Conservation (phyloP, 1,140 invertebrate species). For the Oppia nitens region DNA sequence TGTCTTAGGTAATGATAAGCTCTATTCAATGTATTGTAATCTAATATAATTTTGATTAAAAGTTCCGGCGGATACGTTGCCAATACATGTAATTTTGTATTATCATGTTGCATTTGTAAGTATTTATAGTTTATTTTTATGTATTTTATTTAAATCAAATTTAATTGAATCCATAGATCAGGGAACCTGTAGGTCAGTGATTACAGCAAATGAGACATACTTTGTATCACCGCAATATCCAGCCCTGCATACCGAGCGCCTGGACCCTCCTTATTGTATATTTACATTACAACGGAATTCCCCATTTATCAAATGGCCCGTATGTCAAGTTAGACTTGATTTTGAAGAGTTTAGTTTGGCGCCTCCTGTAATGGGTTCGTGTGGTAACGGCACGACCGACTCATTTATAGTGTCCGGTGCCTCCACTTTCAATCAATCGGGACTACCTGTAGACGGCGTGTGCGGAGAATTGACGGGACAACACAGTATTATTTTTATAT, state of each 20-base stretch:
- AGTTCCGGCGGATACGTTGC: slow-evolving; percentile 18
- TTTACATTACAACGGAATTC: slow-evolving; percentile 17
- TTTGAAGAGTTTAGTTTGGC: slow-evolving; percentile 18
- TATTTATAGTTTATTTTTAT: neutral
- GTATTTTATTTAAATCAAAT: neutral
- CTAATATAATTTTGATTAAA: neutral
- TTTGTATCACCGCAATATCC: slow-evolving; percentile 19
- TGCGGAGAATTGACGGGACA: slow-evolving; percentile 19
- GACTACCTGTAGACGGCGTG: slow-evolving; percentile 13
- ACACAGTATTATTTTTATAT: slow-evolving; percentile 13
- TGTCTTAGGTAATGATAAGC: slow-evolving; percentile 8
- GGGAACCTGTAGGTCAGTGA: slow-evolving; percentile 16
- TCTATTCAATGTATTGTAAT: neutral
- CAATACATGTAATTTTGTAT: slow-evolving; percentile 16
- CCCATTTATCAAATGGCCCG: slow-evolving; percentile 17
- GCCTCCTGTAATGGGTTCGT: slow-evolving; percentile 16
- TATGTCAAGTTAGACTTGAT: slow-evolving; percentile 18
- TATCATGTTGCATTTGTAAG: slow-evolving; percentile 18
- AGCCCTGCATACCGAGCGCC: slow-evolving; percentile 12
- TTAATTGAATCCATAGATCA: slow-evolving; percentile 11
- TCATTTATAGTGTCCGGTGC: slow-evolving; percentile 18
- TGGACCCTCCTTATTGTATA: slow-evolving; percentile 18
- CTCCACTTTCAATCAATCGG: slow-evolving; percentile 17
- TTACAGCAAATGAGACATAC: slow-evolving; percentile 19
- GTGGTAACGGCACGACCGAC: slow-evolving; percentile 15